A percentile compares a stretch with the other conserved stretches of the same genome.
Conservation (phyloP, 2,113 vertebrate species). For the Paracyprichromis sp. region DNA sequence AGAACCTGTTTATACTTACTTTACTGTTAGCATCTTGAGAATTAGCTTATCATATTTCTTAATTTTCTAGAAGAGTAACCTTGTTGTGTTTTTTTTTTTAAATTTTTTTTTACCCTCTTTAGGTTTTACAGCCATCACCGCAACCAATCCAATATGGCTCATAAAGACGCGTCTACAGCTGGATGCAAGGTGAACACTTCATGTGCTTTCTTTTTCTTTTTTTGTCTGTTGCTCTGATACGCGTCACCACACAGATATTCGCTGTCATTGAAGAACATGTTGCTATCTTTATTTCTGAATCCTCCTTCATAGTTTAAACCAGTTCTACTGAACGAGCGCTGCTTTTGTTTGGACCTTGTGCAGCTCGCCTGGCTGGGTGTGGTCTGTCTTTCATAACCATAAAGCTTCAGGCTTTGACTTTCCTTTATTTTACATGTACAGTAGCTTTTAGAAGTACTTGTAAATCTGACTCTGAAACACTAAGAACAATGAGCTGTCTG, state of each 20-base stretch:
- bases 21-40: neutral
- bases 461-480: no score
- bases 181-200: constrained; percentile 80
- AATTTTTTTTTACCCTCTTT: constrained; percentile 42
- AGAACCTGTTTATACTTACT: neutral
- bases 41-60: neutral
- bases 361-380: neutral
- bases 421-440: neutral
- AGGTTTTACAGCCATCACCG: constrained; percentile 98
- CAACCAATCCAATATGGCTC: constrained; percentile 98
- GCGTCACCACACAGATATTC: accelerated
- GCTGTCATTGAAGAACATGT: neutral
- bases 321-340: neutral
- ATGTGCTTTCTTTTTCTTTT: neutral
- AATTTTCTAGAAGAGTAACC: neutral
- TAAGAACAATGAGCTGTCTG: neutral
- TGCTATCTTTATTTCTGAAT: neutral
- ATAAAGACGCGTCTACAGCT: constrained; percentile 97
- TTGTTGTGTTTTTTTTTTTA: constrained; percentile 4
- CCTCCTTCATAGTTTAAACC: neutral
- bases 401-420: neutral
- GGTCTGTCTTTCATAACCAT: neutral
- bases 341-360: neutral
- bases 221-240: neutral
- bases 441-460: neutral